Base-by-base conservation (phyloP, 1,140 invertebrate species). In the Drosophila ohnishii region DNA sequence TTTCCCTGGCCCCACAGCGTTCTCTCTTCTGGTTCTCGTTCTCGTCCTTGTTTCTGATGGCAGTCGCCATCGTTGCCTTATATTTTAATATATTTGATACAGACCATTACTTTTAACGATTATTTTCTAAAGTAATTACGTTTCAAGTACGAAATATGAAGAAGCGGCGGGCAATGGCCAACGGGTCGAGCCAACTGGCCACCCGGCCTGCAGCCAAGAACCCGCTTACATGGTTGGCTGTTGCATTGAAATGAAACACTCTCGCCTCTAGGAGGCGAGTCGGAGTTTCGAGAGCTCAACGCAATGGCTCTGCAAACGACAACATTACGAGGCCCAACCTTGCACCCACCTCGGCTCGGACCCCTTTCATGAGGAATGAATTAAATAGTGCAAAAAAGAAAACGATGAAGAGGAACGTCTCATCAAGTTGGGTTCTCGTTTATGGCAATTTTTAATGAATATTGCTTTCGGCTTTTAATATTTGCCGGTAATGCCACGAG, bases 21-120 rank as follows among this genome's bases (percentile, higher is more conserved):
- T 14, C 56, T 11, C 9, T n/a, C 14, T 32, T 34, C 16, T 63
- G 25, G 25, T 28, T 28, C 25, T 28, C 25, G 25, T 57, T 25
- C 56, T 74, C 75, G 75, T 75, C 80, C 64, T 62, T 60, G 56
- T 57, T 66, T 55, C 59, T 71, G 64, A 56, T 58, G 48, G 65
- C 56, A 66, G 70, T 79, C 76, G 72, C 62, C 67, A 59, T 63
- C 66, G 75, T 78, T 79, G 85, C 78, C 78, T 84, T 89, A 81
- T 86, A 90, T 90, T 90, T 90, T 90, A 90, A 90, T 90, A 90
- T 90, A 90, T 90, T 90, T 90, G 88, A 90, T 90, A 90, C 88
- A 90, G 88, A 83, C 80, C 81, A 90, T 90, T 90, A 90, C 84
- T 90, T 90, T 90, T 90, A 90, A 90, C 88, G 88, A 85, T 90